These are phyloP conservation scores for Chesias legatella DNA, from an alignment of 2,888 invertebrate genomes.

Conservation along the genomic window DNA sequence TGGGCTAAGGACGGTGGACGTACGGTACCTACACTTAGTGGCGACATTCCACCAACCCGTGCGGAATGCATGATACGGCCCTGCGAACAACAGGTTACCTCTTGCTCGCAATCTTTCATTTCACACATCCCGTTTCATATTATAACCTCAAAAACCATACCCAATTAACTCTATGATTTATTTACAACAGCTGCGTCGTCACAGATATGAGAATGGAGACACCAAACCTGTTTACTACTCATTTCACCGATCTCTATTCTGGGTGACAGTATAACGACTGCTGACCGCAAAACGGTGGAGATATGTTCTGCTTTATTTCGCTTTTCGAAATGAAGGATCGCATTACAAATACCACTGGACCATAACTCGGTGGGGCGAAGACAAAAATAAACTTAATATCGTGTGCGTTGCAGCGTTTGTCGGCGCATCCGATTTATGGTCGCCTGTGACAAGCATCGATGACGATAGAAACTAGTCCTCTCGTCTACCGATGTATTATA, in stretches of 20 bases:
- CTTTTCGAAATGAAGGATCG: conserved; percentile 74
- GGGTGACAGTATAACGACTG: conserved; percentile 66
- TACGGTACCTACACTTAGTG: conserved; percentile 70
- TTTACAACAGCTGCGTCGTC: conserved; percentile 59
- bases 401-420: conserved; percentile 75
- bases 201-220: conserved; percentile 47
- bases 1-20: conserved; percentile 62
- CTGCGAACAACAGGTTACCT: conserved; percentile 67
- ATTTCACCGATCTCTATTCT: conserved; percentile 69
- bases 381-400: conserved; percentile 80
- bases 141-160: conserved; percentile 57
- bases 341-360: conserved; percentile 78
- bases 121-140: conserved; percentile 54
- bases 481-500: conserved; percentile 45
- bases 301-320: conserved; percentile 69
- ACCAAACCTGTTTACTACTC: conserved; percentile 66
- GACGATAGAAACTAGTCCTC: conserved; percentile 45
- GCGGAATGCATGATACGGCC: conserved; percentile 68
- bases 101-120: conserved; percentile 52
- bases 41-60: conserved; percentile 73
- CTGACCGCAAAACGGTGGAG: conserved; percentile 69
- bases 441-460: conserved; percentile 63
- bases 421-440: conserved; percentile 75
- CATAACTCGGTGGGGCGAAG: conserved; percentile 78
- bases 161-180: conserved; percentile 41